Evolutionary conservation across 2,113 vertebrate genomes (phyloP).

Genomic region (Leucoraja erinaceus): DNA sequence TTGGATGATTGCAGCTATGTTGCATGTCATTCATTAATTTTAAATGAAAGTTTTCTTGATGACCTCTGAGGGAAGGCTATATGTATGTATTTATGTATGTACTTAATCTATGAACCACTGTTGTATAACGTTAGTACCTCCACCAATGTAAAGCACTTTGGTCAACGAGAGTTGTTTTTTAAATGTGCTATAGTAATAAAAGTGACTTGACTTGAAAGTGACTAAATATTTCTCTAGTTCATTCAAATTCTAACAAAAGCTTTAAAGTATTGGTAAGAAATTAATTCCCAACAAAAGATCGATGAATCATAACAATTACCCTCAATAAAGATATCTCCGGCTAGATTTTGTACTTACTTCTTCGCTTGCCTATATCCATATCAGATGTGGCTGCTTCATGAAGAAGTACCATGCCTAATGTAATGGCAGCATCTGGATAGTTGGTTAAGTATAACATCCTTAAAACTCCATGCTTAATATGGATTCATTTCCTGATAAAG

Average conservation of each 20-base stretch:
- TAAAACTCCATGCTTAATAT: neutral
- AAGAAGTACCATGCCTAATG: conserved; percentile 89
- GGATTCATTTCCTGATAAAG: neutral
- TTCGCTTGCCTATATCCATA: conserved; percentile 87
- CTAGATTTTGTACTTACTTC: conserved; percentile 62
- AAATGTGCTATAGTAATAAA: too few relatives aligned
- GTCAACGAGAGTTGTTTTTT: too few relatives aligned
- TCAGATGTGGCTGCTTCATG: conserved; percentile 89
- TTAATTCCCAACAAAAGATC: neutral
- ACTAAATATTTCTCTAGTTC: neutral
- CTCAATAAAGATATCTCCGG: neutral
- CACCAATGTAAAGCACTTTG: too few relatives aligned
- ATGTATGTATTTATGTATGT: too few relatives aligned
- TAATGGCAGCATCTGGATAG: conserved; percentile 78
- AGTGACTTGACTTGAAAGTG: too few relatives aligned
- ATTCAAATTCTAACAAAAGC: neutral
- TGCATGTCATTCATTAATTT: neutral
- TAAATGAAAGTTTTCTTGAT: too few relatives aligned
- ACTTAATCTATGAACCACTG: too few relatives aligned
- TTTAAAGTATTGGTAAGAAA: neutral
- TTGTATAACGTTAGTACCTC: too few relatives aligned
- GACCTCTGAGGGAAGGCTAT: too few relatives aligned
- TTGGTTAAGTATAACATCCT: conserved; percentile 60
- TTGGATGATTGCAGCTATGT: neutral
- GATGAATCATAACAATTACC: neutral